A percentile compares a stretch with the other conserved stretches of the same genome.
phyloP scores from a whole-genome alignment of 2,113 vertebrate genomes.

The Ascaphus truei region DNA sequence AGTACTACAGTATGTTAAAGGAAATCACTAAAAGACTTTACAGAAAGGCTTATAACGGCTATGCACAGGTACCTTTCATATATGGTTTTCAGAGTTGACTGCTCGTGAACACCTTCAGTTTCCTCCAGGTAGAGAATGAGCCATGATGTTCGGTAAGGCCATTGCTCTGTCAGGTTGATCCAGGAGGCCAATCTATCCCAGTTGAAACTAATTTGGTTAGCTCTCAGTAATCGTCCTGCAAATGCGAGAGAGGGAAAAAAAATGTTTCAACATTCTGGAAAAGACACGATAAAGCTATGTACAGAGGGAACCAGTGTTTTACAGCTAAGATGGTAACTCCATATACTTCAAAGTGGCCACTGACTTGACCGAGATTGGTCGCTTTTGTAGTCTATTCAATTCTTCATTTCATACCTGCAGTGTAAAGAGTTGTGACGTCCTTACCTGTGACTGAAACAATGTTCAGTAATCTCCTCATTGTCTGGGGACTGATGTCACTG shows the following conservation, averaged over 20 bases:
- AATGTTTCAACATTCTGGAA: no score
- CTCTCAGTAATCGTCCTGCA: conserved; percentile 85
- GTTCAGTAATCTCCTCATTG: conserved; percentile 93
- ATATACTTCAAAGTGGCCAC: no score
- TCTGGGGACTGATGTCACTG: conserved; percentile 97
- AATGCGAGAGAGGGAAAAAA: neutral
- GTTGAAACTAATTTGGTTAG: conserved; percentile 93
- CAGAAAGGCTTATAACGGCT: neutral
- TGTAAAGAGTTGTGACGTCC: no score
- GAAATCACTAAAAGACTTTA: no score
- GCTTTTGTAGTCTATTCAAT: no score
- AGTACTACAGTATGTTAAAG: no score
- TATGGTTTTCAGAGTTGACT: conserved; percentile 82
- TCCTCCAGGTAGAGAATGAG: conserved; percentile 94
- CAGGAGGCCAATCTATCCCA: conserved; percentile 96
- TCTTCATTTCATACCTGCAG: no score
- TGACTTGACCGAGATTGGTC: no score
- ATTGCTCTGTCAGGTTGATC: conserved; percentile 98
- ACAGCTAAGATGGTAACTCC: no score
- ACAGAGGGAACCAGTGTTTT: no score
- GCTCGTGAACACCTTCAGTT: conserved; percentile 83
- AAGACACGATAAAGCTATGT: no score
- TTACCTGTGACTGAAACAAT: conserved; percentile 95
- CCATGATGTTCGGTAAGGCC: conserved; percentile 97
- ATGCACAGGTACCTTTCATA: conserved; percentile 82